These are phyloP conservation scores for Gavialis gangeticus DNA, from an alignment of 2,113 vertebrate genomes.

Conservation along the genomic window DNA sequence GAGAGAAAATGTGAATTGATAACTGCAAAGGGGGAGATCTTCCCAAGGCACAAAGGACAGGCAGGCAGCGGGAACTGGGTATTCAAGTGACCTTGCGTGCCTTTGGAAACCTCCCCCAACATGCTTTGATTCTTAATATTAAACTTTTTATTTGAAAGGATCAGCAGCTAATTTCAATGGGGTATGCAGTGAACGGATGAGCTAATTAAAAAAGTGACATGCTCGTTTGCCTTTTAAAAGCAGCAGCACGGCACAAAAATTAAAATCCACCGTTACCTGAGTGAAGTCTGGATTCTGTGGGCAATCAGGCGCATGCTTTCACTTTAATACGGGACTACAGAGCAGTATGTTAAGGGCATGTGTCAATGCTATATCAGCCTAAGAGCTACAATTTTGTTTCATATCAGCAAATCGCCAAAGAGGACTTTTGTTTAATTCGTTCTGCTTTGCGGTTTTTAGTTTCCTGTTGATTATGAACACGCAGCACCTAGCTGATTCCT, in stretches of 20 bases:
- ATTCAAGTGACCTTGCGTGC: neutral
- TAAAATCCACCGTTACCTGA: accelerated
- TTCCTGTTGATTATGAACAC: neutral
- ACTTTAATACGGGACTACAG: neutral
- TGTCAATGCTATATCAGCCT: neutral
- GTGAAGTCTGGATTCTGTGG: accelerated
- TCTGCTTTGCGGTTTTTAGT: neutral
- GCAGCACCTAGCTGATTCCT: neutral
- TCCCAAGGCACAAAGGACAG: accelerated
- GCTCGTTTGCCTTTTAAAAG: neutral
- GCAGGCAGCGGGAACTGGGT: neutral
- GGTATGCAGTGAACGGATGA: neutral
- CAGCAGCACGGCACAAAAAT: neutral
- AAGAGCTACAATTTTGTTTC: neutral
- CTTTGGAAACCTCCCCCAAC: neutral
- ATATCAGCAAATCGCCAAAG: neutral
- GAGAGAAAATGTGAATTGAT: neutral
- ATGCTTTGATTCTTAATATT: neutral
- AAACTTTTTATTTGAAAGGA: neutral
- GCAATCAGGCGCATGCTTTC: accelerated
- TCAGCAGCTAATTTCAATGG: neutral
- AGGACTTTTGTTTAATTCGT: neutral
- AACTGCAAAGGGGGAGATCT: neutral
- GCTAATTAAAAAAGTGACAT: neutral
- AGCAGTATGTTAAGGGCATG: neutral